A percentile compares a stretch with the other conserved stretches of the same genome.
phyloP scores from a whole-genome alignment of 2,797 vertebrate genomes.

The Hyperoplus lanceolatus region DNA sequence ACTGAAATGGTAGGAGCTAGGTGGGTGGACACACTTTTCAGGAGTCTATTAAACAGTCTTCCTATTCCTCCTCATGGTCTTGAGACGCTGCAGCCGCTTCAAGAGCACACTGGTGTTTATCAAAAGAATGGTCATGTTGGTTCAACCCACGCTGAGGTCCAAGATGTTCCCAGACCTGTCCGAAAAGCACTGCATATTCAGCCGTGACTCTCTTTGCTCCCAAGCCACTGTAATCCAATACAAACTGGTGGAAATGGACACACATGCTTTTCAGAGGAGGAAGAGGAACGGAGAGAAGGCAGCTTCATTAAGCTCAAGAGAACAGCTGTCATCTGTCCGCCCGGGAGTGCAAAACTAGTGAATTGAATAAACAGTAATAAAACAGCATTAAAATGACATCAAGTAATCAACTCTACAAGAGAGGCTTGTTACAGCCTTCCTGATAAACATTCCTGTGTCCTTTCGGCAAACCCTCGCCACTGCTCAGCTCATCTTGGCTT shows the following conservation, averaged over 20 bases:
- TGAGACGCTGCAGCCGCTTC: slow-evolving; percentile 40
- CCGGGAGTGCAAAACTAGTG: slow-evolving; percentile 84
- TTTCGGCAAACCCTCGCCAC: slow-evolving; percentile 68
- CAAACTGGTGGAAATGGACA: slow-evolving; percentile 69
- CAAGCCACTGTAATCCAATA: slow-evolving; percentile 73
- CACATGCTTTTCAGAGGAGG: slow-evolving; percentile 65
- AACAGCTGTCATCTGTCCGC: slow-evolving; percentile 71
- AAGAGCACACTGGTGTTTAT: slow-evolving; percentile 50
- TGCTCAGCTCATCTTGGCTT: slow-evolving; percentile 57
- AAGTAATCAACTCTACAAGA: slow-evolving; percentile 83
- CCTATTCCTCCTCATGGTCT: slow-evolving; percentile 68
- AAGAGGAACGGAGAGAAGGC: slow-evolving; percentile 85
- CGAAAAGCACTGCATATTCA: slow-evolving; percentile 70
- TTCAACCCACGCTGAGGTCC: slow-evolving; percentile 32
- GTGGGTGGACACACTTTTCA: slow-evolving; percentile 47
- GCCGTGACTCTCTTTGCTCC: slow-evolving; percentile 57
- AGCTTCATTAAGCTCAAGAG: slow-evolving; percentile 71
- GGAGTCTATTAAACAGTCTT: slow-evolving; percentile 55
- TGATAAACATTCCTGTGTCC: slow-evolving; percentile 80
- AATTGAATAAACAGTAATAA: slow-evolving; percentile 84
- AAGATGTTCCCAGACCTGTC: slow-evolving; percentile 62
- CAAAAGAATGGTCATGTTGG: slow-evolving; percentile 32
- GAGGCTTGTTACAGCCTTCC: slow-evolving; percentile 72
- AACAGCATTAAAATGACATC: slow-evolving; percentile 85
- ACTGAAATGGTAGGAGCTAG: slow-evolving; percentile 55